Base-by-base conservation (phyloP, 2,888 invertebrate genomes). In the Agonopterix alstromeriana region DNA sequence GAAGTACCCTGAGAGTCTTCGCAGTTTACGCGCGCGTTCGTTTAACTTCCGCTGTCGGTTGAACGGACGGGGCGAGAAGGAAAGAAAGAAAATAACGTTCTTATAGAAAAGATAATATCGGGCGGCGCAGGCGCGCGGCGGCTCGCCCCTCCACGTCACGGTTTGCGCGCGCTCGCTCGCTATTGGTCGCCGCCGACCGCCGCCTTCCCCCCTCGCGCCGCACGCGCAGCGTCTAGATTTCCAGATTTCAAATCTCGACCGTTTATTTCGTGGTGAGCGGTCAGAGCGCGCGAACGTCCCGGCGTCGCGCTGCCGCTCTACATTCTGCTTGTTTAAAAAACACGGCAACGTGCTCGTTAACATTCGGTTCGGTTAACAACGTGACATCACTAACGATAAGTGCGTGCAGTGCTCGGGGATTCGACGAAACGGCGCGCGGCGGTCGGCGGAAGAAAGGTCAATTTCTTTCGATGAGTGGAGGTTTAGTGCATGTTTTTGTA, bases 401-500 rank as follows among this genome's bases (percentile, higher is more conserved):
- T 85, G 87, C 82, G 83, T 83, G 80, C 81, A 84, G 84, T 85
- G 69, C 70, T 64, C 73, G 74, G 64, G 48, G 62, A 58, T 63
- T 50, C 61, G 44, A 51, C 54, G 54, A 38, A 48, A 36, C 27
- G 52, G 55, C 55, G 61, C 63, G 59, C 48, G 38, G 43, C 50
- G 49, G 36, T 60, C 67, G 55, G 53, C 67, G 70, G 63, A 10
- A 70, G 63, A 69, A 73, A 76, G 67, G 84, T 86, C 89, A 89
- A 88, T 86, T 89, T 90, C 90, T 90, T 90, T 92, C 90, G 92
- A 91, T 93, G 92, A 90, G 92, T 93, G 92, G 90, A 92, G 92
- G 91, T 92, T 91, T 92, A 91, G 92, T 93, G 90, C 92, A 92
- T 92, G 92, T 92, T 88, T 65, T 75, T 73, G 63, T 64, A 73